These are phyloP conservation scores for Potorous gilbertii DNA, from an alignment of 2,797 vertebrate species.

Conservation along the genomic window DNA sequence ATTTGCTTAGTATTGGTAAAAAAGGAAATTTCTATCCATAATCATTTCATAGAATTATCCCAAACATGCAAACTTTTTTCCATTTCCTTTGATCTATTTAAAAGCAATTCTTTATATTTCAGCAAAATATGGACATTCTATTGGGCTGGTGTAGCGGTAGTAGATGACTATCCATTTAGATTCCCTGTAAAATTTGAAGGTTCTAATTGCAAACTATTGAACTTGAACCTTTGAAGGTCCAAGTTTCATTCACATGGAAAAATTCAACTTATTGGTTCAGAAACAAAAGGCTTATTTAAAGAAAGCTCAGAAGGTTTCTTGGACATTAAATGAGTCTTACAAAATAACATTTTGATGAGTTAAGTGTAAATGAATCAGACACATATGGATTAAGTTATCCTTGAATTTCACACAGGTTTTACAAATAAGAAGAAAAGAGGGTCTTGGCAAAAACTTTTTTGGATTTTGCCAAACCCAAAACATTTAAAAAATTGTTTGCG, in stretches of 20 bases:
- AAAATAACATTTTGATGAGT: conserved; percentile 83
- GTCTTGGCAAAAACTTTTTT: conserved; percentile 81
- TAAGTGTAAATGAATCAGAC: conserved; percentile 83
- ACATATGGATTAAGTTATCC: conserved; percentile 83
- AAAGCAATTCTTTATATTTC: conserved; percentile 43
- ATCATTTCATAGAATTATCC: conserved; percentile 37
- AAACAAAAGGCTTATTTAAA: conserved; percentile 74
- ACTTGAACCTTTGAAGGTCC: conserved; percentile 50
- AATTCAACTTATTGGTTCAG: conserved; percentile 70
- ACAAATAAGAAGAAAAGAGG: conserved; percentile 81
- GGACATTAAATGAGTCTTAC: conserved; percentile 79
- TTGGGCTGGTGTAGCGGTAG: background rate
- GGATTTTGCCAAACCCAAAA: conserved; percentile 83
- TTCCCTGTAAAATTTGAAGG: conserved; percentile 53
- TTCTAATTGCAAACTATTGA: conserved; percentile 59
- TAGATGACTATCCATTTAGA: conserved; percentile 38
- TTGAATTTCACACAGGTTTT: conserved; percentile 81
- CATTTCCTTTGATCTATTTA: conserved; percentile 50
- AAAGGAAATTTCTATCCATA: conserved; percentile 39
- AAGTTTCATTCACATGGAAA: conserved; percentile 72
- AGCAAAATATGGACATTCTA: background rate
- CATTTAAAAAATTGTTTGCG: conserved; percentile 82
- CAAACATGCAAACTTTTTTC: conserved; percentile 41
- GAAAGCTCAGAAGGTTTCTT: conserved; percentile 75
- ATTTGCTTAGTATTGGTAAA: conserved; percentile 49